Percentiles rank a stretch among this genome's conserved stretches.
Evolutionary conservation across 2,888 invertebrate genomes (phyloP).

Genomic region (Incurvaria masculella): DNA sequence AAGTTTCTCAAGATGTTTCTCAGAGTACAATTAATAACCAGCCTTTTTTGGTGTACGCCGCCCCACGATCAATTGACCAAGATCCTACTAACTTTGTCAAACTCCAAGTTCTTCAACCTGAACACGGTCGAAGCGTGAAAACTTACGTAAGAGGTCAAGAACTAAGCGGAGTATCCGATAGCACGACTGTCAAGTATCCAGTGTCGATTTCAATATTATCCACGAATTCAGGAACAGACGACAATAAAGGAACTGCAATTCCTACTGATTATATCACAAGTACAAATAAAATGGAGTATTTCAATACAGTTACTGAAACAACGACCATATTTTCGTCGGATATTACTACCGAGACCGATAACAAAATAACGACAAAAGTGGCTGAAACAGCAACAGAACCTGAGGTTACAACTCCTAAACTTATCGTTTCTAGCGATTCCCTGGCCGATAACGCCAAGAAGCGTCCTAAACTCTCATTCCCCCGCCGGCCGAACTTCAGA

Average conservation of each 20-base stretch:
- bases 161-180: conserved; percentile 30
- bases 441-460: conserved; percentile 24
- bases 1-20: conserved; percentile 17
- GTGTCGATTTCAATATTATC: conserved; percentile 29
- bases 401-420: conserved; percentile 36
- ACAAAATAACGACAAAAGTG: conserved; percentile 8
- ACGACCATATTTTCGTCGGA: conserved; percentile 15
- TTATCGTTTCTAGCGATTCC: conserved; percentile 26
- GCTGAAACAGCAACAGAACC: conserved; percentile 27
- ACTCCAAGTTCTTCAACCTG: conserved; percentile 32
- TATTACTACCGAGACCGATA: conserved; percentile 7
- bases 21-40: conserved; percentile 25
- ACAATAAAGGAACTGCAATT: conserved; percentile 20
- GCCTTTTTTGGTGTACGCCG: conserved; percentile 48
- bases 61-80: conserved; percentile 31
- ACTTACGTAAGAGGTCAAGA: conserved; percentile 44
- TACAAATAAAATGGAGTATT: conserved; percentile 14
- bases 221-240: conserved; percentile 18
- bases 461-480: conserved; percentile 37
- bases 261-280: conserved; percentile 20
- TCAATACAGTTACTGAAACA: conserved; percentile 2
- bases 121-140: conserved; percentile 32
- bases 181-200: conserved; percentile 26
- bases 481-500: conserved; percentile 37
- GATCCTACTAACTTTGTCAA: conserved; percentile 35